Evolutionary conservation across 1,140 invertebrate genomes (phyloP).

Genomic region (Bilobella aurantiaca): DNA sequence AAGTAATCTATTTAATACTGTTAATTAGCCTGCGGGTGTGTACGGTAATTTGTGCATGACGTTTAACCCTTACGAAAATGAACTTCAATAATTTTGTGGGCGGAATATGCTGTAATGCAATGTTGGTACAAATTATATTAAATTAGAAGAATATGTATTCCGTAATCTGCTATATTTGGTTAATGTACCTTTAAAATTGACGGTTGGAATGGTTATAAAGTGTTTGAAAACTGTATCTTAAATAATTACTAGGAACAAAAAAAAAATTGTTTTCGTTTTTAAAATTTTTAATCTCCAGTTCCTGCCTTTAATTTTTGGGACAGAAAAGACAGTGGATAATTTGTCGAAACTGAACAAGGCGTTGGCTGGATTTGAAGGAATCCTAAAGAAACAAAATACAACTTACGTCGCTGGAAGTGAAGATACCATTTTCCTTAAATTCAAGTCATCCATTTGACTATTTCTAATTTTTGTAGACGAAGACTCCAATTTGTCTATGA

Average conservation of each 20-base stretch:
- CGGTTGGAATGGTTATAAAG: no score
- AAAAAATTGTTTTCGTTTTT: background rate
- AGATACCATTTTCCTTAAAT: constrained; percentile 13
- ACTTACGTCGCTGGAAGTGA: constrained; percentile 53
- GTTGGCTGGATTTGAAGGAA: constrained; percentile 55
- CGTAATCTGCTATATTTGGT: no score
- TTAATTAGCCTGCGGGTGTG: no score
- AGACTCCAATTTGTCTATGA: constrained; percentile 61
- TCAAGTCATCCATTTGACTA: constrained; percentile 6
- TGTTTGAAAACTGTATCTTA: no score
- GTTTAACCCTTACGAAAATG: no score
- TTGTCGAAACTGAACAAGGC: constrained; percentile 55
- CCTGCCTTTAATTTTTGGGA: constrained; percentile 60
- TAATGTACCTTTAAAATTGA: constrained; percentile 2
- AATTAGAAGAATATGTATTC: no score
- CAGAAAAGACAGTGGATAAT: constrained; percentile 51
- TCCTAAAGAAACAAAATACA: constrained; percentile 48
- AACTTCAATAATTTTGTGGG: no score
- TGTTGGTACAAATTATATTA: no score
- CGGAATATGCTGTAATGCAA: no score
- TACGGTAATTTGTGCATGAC: constrained; percentile 34
- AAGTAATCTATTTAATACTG: no score
- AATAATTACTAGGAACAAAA: no score
- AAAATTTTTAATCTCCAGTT: constrained; percentile 43
- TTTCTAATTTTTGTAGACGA: constrained; percentile 41